These are phyloP conservation scores for Eumaeus atala DNA, from an alignment of 1,140 invertebrate genomes.

Conservation along the genomic window DNA sequence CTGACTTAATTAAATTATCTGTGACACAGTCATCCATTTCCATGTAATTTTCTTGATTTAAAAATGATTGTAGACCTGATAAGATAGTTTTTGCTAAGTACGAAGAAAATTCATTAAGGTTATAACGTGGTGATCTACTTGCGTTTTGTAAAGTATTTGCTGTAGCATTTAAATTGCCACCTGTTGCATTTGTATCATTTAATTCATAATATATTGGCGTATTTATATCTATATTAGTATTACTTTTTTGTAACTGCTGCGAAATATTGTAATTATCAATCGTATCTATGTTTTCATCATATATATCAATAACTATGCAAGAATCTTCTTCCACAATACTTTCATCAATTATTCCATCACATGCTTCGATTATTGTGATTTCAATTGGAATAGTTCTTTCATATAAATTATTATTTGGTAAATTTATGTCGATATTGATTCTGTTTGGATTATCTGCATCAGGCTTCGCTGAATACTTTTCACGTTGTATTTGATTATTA, in stretches of 20 bases:
- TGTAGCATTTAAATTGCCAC: too few relatives aligned
- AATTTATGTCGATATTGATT: not conserved
- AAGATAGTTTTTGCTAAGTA: not conserved
- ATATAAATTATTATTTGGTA: not conserved
- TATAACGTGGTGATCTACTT: too few relatives aligned
- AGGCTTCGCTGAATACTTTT: too few relatives aligned
- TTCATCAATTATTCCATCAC: not conserved
- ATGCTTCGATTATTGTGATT: not conserved
- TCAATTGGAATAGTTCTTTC: not conserved
- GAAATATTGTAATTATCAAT: too few relatives aligned
- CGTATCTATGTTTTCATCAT: not conserved
- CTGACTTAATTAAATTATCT: too few relatives aligned
- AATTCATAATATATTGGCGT: too few relatives aligned
- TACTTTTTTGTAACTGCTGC: too few relatives aligned
- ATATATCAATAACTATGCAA: not conserved
- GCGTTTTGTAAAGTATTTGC: too few relatives aligned
- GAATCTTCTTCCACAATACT: not conserved
- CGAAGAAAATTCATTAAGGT: not conserved
- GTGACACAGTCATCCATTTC: not conserved
- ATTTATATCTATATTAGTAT: too few relatives aligned
- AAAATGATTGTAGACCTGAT: constrained; percentile 3
- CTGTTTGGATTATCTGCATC: too few relatives aligned
- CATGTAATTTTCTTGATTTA: not conserved
- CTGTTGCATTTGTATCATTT: too few relatives aligned
- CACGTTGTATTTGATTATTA: not conserved